A percentile compares a stretch with the other conserved stretches of the same genome.
Conservation (phyloP, 2,113 vertebrate genomes). For the Chloropsis hardwickii region DNA sequence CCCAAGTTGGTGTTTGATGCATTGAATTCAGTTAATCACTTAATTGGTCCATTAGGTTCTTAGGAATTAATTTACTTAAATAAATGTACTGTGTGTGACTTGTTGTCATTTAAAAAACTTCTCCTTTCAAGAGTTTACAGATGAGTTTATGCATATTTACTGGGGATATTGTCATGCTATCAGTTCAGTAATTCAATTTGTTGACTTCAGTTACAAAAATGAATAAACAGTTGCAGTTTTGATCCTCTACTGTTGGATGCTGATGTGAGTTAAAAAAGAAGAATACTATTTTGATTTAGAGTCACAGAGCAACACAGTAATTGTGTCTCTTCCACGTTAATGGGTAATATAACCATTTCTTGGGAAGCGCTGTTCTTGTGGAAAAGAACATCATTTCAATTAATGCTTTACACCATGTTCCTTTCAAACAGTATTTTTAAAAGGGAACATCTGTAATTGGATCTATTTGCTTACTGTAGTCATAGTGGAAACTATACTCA, state of each 20-base stretch:
- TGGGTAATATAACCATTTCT: background rate
- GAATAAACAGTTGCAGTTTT: background rate
- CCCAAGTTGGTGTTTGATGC: background rate
- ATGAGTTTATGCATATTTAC: background rate
- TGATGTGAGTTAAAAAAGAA: background rate
- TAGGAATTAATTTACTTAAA: background rate
- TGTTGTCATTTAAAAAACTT: background rate
- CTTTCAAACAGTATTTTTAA: background rate
- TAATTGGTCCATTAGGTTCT: background rate
- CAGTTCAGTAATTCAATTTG: background rate
- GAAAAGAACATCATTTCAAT: background rate
- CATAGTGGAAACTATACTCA: background rate
- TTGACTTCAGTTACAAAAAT: background rate
- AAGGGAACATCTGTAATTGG: background rate
- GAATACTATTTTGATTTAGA: background rate
- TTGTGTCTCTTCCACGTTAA: background rate
- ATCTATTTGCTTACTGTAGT: background rate
- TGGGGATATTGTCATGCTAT: background rate
- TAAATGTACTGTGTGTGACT: background rate
- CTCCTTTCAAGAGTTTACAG: background rate
- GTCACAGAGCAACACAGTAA: background rate
- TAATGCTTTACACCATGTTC: background rate
- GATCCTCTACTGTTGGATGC: background rate
- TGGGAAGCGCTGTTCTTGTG: background rate
- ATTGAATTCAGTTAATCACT: background rate